Conservation (phyloP, 2,113 vertebrate genomes). For the Tachysurus fulvidraco region DNA sequence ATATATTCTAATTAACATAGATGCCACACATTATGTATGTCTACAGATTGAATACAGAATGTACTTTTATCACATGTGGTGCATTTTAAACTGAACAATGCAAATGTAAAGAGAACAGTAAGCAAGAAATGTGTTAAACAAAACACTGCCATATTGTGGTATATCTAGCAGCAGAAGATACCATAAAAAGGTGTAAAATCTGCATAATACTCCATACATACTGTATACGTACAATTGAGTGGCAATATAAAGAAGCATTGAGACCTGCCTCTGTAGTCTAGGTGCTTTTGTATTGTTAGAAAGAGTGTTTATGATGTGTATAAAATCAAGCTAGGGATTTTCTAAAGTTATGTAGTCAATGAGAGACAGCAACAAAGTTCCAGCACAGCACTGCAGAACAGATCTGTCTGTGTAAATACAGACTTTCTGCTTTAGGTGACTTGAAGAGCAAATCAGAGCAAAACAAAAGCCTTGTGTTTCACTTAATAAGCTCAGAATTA, state of each 20-base stretch:
- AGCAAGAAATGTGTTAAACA: slow-evolving; percentile 25
- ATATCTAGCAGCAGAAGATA: slow-evolving; percentile 1
- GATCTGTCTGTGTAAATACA: not conserved
- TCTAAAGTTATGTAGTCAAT: slow-evolving; percentile 22
- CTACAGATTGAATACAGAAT: slow-evolving; percentile 4
- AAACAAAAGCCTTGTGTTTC: not conserved
- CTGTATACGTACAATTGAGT: not conserved
- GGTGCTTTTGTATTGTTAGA: not conserved
- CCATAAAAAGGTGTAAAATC: slow-evolving; percentile 22
- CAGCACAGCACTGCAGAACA: not conserved
- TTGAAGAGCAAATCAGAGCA: slow-evolving; percentile 16
- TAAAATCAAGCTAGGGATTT: not conserved
- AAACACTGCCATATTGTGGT: slow-evolving; percentile 27
- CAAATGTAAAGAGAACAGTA: slow-evolving; percentile 30
- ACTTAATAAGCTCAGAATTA: slow-evolving; percentile 48
- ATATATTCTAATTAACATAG: slow-evolving; percentile 27
- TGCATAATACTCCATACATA: not conserved
- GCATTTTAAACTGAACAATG: slow-evolving; percentile 35
- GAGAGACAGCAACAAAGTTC: not conserved
- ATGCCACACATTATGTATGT: slow-evolving; percentile 17
- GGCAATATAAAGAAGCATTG: slow-evolving; percentile 7
- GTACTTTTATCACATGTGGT: slow-evolving; percentile 2
- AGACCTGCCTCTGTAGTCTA: not conserved
- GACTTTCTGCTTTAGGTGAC: slow-evolving; percentile 51
- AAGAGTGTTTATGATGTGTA: not conserved